Evolutionary conservation across 2,797 vertebrate species (phyloP).

Genomic region (Bovichtus diacanthus): DNA sequence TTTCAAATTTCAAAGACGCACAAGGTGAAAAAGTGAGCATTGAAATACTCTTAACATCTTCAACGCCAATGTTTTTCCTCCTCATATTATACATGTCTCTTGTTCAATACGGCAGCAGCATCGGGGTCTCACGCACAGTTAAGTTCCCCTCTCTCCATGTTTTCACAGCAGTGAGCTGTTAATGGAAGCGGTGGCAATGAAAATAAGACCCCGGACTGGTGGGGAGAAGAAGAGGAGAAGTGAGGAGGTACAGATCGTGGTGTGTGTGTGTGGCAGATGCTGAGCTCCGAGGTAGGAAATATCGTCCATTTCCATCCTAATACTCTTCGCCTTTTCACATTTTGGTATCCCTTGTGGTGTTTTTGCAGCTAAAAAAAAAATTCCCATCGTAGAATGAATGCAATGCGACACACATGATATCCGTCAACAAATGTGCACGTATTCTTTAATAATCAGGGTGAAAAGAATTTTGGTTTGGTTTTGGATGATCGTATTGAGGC

Average conservation of each 20-base stretch:
- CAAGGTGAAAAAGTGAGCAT: no score
- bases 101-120: no score
- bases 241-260: constrained; percentile 3
- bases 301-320: constrained; percentile 51
- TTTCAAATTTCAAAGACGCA: no score
- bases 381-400: constrained; percentile 16
- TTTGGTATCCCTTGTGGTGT: constrained; percentile 12
- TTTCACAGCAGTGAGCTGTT: constrained; percentile 56
- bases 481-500: no score
- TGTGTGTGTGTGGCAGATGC: constrained; percentile 15
- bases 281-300: constrained; percentile 34
- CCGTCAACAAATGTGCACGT: not conserved
- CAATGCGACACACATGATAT: not conserved
- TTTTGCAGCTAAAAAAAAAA: constrained; percentile 24
- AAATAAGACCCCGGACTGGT: constrained; percentile 38
- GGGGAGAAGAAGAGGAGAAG: constrained; percentile 22
- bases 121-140: no score
- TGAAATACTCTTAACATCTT: no score
- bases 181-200: constrained; percentile 50
- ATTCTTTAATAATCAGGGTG: not conserved
- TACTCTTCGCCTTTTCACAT: constrained; percentile 25
- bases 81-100: no score
- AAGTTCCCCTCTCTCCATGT: constrained; percentile 23
- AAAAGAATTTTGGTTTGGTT: no score
- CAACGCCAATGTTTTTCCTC: no score